Conservation (phyloP, 1,140 invertebrate species). For the Micrasema minimum region DNA sequence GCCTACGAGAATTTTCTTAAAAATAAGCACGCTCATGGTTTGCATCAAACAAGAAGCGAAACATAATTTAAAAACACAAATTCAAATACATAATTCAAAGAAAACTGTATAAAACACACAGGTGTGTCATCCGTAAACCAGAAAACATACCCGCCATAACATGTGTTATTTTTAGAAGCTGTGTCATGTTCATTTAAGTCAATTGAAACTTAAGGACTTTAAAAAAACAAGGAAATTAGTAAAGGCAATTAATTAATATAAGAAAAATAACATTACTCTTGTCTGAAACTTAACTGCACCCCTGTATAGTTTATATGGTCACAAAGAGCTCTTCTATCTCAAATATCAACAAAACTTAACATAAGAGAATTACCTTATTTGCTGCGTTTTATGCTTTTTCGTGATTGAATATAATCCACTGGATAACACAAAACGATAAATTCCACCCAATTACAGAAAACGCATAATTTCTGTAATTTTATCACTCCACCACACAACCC, state of each 20-base stretch:
- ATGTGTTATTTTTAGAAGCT: conserved; percentile 39
- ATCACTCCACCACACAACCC: not conserved
- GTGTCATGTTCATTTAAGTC: conserved; percentile 15
- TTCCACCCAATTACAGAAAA: conserved; percentile 26
- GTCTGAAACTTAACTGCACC: conserved; percentile 20
- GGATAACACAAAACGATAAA: conserved; percentile 13
- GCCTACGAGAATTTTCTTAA: too few species aligned
- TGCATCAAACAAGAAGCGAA: too few species aligned
- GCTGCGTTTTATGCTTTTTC: not conserved
- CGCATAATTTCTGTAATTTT: conserved; percentile 30
- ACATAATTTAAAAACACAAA: too few species aligned
- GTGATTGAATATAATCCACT: conserved; percentile 9
- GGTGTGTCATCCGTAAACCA: conserved; percentile 26
- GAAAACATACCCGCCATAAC: conserved; percentile 24
- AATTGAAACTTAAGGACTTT: not conserved
- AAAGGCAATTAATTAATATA: too few species aligned
- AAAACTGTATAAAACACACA: conserved; percentile 29
- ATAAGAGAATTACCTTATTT: not conserved
- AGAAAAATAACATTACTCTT: too few species aligned
- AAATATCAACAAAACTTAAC: conserved; percentile 12
- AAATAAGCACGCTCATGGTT: too few species aligned
- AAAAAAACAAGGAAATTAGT: too few species aligned
- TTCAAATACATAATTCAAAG: too few species aligned
- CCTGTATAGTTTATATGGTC: conserved; percentile 19
- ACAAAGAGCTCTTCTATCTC: conserved; percentile 8